Percentiles rank a stretch among this genome's conserved stretches.
Evolutionary conservation across 2,888 invertebrate genomes (phyloP).

Genomic region (Oasisia sp.): DNA sequence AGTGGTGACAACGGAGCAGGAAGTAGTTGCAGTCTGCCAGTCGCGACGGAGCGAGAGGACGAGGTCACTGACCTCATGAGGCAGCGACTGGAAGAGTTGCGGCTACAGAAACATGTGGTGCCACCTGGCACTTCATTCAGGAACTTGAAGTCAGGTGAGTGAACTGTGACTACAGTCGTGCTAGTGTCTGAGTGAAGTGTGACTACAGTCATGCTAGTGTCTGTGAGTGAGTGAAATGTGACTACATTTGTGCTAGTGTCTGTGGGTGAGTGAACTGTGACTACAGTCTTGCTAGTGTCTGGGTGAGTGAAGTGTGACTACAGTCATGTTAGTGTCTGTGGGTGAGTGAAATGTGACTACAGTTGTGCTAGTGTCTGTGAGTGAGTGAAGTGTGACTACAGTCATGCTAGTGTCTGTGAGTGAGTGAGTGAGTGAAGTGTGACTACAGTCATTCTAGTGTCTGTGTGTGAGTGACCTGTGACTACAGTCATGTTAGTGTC

Average conservation of each 20-base stretch:
- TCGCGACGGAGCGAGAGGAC: not conserved
- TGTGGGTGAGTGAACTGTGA: not conserved
- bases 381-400: not conserved
- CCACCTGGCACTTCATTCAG: not conserved
- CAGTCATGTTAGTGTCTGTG: too few species aligned
- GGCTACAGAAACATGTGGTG: not conserved
- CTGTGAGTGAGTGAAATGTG: too few species aligned
- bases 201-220: too few species aligned
- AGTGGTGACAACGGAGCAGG: not conserved
- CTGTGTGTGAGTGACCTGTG: too few species aligned
- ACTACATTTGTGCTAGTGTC: not conserved
- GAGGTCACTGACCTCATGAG: not conserved
- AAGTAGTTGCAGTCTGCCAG: not conserved
- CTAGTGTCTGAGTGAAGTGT: too few species aligned
- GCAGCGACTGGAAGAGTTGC: slow-evolving; percentile 4
- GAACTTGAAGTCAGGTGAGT: not conserved
- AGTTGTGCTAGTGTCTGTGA: too few species aligned
- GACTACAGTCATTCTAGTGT: too few species aligned
- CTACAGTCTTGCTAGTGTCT: too few species aligned
- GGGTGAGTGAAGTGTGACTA: too few species aligned
- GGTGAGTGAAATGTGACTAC: too few species aligned
- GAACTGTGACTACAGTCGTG: not conserved
- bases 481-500: not conserved
- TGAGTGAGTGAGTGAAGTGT: too few species aligned
- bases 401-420: not conserved